Percentiles rank a stretch among this genome's conserved stretches.
phyloP scores from a whole-genome alignment of 2,888 invertebrate genomes.

The Tridacna gigas region DNA sequence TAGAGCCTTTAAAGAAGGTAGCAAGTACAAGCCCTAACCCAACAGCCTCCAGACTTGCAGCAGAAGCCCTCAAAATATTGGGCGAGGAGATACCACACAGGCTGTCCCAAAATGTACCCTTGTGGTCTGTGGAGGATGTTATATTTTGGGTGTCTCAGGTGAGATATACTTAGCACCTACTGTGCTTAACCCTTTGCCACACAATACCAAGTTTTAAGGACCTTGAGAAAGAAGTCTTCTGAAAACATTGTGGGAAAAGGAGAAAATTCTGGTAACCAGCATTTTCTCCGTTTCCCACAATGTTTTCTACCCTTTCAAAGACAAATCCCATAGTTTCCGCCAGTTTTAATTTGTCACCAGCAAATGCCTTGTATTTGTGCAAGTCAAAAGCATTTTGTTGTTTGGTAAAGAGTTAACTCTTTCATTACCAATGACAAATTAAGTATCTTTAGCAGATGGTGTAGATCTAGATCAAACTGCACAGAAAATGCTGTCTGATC shows the following conservation, averaged over 20 bases:
- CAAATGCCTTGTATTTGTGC: too few species aligned
- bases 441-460: too few species aligned
- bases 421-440: too few species aligned
- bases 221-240: background rate
- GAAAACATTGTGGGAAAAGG: background rate
- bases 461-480: too few species aligned
- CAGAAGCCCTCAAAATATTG: constrained; percentile 88
- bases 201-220: too few species aligned
- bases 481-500: too few species aligned
- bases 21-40: constrained; percentile 99
- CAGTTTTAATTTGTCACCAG: too few species aligned
- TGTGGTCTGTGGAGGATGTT: constrained; percentile 98
- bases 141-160: constrained; percentile 98
- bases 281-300: background rate
- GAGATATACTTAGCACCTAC: background rate
- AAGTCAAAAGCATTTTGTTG: too few species aligned
- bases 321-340: too few species aligned
- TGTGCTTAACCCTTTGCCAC: background rate
- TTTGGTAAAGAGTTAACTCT: too few species aligned
- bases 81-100: constrained; percentile 99
- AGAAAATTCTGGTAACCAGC: background rate
- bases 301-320: background rate
- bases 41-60: constrained; percentile 97
- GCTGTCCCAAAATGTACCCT: constrained; percentile 97
- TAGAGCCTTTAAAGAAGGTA: constrained; percentile 97